phyloP scores from a whole-genome alignment of 2,113 vertebrate genomes.

The Odobenus rosmarus region DNA sequence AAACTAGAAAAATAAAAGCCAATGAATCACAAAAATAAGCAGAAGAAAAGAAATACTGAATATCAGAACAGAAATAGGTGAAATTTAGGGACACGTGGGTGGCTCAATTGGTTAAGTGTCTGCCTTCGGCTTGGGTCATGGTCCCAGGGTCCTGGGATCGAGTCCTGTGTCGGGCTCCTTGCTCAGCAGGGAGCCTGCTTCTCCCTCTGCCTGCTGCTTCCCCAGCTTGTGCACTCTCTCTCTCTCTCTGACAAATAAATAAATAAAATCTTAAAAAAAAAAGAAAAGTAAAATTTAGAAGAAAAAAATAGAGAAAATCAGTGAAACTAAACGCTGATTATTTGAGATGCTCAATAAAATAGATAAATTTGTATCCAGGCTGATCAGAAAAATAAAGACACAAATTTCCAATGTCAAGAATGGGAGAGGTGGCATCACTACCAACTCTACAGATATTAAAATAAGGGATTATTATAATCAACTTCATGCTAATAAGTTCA shows the following conservation, averaged over 20 bases:
- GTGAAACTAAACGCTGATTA: not conserved
- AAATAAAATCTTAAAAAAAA: not conserved
- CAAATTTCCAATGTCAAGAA: constrained; percentile 13
- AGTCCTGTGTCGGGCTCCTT: too few species aligned
- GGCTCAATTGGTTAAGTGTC: too few species aligned
- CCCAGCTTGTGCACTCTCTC: too few species aligned
- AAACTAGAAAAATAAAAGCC: not conserved
- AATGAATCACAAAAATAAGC: not conserved
- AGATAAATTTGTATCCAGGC: not conserved
- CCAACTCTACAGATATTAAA: not conserved
- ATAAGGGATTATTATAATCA: not conserved
- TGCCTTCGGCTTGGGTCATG: too few species aligned
- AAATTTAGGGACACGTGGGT: too few species aligned
- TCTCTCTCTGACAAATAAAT: too few species aligned
- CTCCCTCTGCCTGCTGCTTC: too few species aligned
- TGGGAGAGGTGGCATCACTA: not conserved
- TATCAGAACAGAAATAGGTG: not conserved
- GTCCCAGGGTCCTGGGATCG: too few species aligned
- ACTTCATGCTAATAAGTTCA: not conserved
- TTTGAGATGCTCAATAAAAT: not conserved
- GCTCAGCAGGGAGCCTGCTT: too few species aligned
- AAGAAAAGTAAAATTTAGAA: not conserved
- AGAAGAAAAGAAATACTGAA: not conserved
- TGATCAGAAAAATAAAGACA: not conserved
- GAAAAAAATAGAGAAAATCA: not conserved